phyloP scores from a whole-genome alignment of 64 coral and sea anemone species.

The Dendronephthya gigantea region DNA sequence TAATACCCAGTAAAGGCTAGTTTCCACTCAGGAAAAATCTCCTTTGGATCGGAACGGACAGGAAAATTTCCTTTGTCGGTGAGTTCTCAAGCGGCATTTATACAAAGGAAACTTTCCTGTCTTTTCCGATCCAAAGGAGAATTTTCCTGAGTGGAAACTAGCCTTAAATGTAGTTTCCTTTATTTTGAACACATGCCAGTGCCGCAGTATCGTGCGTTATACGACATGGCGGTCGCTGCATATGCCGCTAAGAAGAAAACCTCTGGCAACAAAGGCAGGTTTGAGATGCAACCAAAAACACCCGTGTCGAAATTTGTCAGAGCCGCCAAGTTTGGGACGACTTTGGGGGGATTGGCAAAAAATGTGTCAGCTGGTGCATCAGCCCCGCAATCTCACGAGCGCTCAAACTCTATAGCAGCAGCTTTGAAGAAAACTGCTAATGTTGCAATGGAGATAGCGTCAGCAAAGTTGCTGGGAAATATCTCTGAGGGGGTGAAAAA shows the following conservation, averaged over 20 bases:
- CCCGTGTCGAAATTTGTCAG: neutral
- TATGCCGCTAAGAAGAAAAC: too few relatives aligned
- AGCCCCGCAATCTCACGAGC: neutral
- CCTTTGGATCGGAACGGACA: too few relatives aligned
- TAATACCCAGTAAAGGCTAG: too few relatives aligned
- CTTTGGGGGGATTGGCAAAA: neutral
- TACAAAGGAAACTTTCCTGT: too few relatives aligned
- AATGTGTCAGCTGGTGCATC: neutral
- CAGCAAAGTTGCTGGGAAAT: neutral
- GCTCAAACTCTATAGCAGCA: neutral
- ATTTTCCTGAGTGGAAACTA: too few relatives aligned
- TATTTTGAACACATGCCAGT: neutral
- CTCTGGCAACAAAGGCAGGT: neutral
- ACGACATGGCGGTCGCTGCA: neutral
- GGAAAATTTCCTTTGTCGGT: too few relatives aligned
- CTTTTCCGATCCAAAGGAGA: too few relatives aligned
- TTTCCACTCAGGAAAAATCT: too few relatives aligned
- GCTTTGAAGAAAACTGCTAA: neutral
- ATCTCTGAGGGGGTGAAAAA: neutral
- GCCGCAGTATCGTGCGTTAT: neutral
- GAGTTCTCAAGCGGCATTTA: too few relatives aligned
- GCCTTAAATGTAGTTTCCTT: too few relatives aligned
- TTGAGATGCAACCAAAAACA: neutral
- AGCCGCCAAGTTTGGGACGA: neutral
- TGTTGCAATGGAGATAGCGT: neutral